Evolutionary conservation across 2,113 vertebrate species (phyloP), one percentile per base, ranked within the genome.

Genomic region (Urocitellus parryii): DNA sequence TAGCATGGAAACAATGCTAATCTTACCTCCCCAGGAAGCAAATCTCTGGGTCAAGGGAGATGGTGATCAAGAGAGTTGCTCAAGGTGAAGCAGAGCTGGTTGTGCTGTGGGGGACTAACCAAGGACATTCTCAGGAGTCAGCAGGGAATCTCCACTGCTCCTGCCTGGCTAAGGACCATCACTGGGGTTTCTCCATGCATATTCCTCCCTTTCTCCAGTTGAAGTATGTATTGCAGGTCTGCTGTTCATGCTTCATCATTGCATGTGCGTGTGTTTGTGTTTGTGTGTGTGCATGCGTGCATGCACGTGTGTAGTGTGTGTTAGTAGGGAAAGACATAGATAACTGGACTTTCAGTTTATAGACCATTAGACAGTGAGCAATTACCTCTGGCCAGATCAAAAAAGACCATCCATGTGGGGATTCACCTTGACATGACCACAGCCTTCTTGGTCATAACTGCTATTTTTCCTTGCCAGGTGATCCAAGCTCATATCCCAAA

Each of bases 121-220:
- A 25, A 67, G 48, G 45, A 73, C 0, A 0, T 2, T 1, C 27
- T 12, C 5, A 8, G 22, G 22, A 0, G 1, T 48, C 25, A 68
- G 27, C 5, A 70, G 13, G 14, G 74, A 51, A 5, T 34, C 16
- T 4, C 0, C 13, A 34, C 1, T 4, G 3, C 4, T 24, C 48
- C 29, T 48, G 39, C 48, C 39, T 17, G 9, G 11, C 17, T 42
- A 25, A 76, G 58, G 34, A 70, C 34, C 22, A 2, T 29, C 48
- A 4, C 2, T 10, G 51, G 8, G 4, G 87, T 34, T 63, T n/a
- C 39, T 17, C 16, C 58, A 34, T 39, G 25, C 42, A 45, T 45
- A 45, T 53, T 48, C n/a, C n/a, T 68, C 25, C 39, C 20, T 68
- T 82, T 85, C 56, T 51, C 73, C 9, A 20, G 14, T 5, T 5